A percentile compares a stretch with the other conserved stretches of the same genome.
phyloP scores from a whole-genome alignment of 2,797 vertebrate genomes.

The Triplophysa bombifrons region DNA sequence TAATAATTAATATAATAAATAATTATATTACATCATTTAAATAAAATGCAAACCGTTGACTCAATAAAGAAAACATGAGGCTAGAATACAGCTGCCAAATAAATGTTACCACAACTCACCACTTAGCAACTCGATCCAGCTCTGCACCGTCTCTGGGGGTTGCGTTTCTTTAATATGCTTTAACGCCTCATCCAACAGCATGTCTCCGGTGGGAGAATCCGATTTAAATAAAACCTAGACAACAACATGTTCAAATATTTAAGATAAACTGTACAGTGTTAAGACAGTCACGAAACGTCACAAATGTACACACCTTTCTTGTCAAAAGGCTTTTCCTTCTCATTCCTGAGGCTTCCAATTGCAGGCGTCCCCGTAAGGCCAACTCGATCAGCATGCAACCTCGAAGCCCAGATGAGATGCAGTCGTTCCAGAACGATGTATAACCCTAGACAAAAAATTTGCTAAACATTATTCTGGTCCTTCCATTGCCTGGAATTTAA shows the following conservation, averaged over 20 bases:
- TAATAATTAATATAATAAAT: no score
- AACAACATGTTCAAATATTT: slow-evolving; percentile 20
- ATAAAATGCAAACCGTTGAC: not conserved
- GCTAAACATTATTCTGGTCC: not conserved
- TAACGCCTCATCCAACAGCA: slow-evolving; percentile 93
- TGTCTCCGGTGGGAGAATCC: slow-evolving; percentile 92
- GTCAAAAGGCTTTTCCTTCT: slow-evolving; percentile 93
- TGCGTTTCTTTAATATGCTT: slow-evolving; percentile 96
- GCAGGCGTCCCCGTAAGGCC: slow-evolving; percentile 89
- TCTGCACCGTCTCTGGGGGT: slow-evolving; percentile 94
- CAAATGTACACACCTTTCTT: slow-evolving; percentile 82
- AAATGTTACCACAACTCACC: slow-evolving; percentile 78
- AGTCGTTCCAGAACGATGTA: slow-evolving; percentile 99
- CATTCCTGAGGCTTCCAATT: slow-evolving; percentile 92
- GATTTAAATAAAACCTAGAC: slow-evolving; percentile 93
- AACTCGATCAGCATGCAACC: slow-evolving; percentile 97
- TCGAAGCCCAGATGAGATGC: slow-evolving; percentile 95
- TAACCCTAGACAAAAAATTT: slow-evolving; percentile 83
- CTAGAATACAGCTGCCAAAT: not conserved
- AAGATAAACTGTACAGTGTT: not conserved
- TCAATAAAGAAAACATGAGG: not conserved
- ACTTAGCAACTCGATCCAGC: slow-evolving; percentile 96
- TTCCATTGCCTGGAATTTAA: not conserved
- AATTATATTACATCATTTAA: no score
- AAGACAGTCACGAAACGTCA: not conserved